Conservation (phyloP, 2,888 invertebrate genomes). For the Drosophila vallismaia region DNA sequence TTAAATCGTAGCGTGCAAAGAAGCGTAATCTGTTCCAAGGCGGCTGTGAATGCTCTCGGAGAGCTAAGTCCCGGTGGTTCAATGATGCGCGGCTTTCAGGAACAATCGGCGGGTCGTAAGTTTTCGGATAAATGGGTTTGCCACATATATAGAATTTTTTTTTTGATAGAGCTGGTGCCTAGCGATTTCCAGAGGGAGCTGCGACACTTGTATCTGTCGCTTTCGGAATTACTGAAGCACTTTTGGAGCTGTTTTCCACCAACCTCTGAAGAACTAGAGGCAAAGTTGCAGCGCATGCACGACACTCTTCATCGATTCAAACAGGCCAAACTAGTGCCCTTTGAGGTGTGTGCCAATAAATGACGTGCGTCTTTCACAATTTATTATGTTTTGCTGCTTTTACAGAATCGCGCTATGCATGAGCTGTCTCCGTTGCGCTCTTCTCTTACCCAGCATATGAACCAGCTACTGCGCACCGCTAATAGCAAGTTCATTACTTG, state of each 20-base stretch:
- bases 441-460: conserved; percentile 92
- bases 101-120: conserved; percentile 91
- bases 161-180: conserved; percentile 90
- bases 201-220: conserved; percentile 92
- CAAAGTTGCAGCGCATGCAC: conserved; percentile 93
- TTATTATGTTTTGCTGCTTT: not conserved
- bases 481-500: conserved; percentile 93
- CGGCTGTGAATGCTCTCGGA: conserved; percentile 93
- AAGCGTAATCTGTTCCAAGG: conserved; percentile 88
- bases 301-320: conserved; percentile 95
- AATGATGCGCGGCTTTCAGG: conserved; percentile 94
- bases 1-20: conserved; percentile 87
- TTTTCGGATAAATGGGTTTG: conserved; percentile 51
- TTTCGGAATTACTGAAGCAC: conserved; percentile 95
- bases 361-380: not conserved
- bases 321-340: conserved; percentile 92
- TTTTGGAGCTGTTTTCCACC: conserved; percentile 98
- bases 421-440: conserved; percentile 92
- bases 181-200: conserved; percentile 93
- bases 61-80: conserved; percentile 96
- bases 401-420: conserved; percentile 91
- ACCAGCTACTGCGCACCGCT: conserved; percentile 93
- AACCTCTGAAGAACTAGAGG: conserved; percentile 89
- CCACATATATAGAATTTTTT: no score
- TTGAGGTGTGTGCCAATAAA: conserved; percentile 87